phyloP scores from a whole-genome alignment of 2,797 vertebrate species.

The Choloepus didactylus region DNA sequence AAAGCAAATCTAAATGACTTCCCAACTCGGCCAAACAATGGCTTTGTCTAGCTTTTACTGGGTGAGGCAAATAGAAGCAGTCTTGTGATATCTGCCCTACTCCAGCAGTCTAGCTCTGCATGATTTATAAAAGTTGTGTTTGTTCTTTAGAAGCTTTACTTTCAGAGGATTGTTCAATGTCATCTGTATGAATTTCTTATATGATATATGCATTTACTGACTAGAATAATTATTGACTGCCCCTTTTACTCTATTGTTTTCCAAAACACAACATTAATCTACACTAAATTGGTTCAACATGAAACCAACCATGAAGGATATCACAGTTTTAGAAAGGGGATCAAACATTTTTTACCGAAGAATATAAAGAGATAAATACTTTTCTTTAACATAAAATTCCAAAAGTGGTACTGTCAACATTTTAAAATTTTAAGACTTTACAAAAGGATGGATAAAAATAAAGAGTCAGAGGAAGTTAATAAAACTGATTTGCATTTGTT shows the following conservation, averaged over 20 bases:
- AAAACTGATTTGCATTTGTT: background rate
- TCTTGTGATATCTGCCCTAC: background rate
- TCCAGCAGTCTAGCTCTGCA: background rate
- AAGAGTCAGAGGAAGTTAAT: background rate
- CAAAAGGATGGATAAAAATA: background rate
- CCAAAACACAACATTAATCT: background rate
- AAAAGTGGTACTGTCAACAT: background rate
- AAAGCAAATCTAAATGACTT: background rate
- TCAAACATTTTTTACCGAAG: background rate
- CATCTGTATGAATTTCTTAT: background rate
- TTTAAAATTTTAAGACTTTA: background rate
- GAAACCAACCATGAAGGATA: background rate
- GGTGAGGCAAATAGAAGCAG: background rate
- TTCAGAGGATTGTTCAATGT: background rate
- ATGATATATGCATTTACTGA: background rate
- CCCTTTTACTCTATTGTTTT: background rate
- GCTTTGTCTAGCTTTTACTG: background rate
- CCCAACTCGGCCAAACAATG: background rate
- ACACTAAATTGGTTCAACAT: background rate
- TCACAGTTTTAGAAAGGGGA: background rate
- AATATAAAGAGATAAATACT: background rate
- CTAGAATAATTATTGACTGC: background rate
- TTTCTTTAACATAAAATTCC: background rate
- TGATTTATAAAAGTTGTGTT: background rate
- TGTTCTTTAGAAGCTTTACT: slow-evolving; percentile 8